These are phyloP conservation scores for Tetraodon nigroviridis DNA, from an alignment of 2,113 vertebrate species.

Conservation along the genomic window DNA sequence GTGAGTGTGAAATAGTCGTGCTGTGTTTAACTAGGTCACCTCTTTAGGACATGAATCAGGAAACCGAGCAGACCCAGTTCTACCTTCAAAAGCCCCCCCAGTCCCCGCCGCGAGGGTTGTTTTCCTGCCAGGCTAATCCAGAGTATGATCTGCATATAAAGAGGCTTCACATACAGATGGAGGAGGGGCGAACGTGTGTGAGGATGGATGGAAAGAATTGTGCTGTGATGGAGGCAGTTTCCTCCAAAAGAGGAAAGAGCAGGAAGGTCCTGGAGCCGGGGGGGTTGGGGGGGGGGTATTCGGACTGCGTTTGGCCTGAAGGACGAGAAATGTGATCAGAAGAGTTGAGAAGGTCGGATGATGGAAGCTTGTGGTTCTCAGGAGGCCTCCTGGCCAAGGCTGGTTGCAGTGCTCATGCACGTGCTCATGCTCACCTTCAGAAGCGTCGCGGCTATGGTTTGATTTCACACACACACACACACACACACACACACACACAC, in stretches of 20 bases:
- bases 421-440: no score
- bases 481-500: no score
- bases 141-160: slow-evolving; percentile 35
- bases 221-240: slow-evolving; percentile 18
- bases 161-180: slow-evolving; percentile 50
- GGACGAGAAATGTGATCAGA: background rate
- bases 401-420: background rate
- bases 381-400: background rate
- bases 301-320: background rate
- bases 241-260: slow-evolving; percentile 29
- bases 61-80: slow-evolving; percentile 51
- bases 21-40: slow-evolving; percentile 55
- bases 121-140: slow-evolving; percentile 50
- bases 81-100: slow-evolving; percentile 33
- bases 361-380: no score
- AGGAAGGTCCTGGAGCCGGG: slow-evolving; percentile 53
- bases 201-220: background rate
- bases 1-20: background rate
- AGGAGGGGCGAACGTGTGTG: background rate
- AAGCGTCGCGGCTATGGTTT: no score
- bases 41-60: slow-evolving; percentile 39
- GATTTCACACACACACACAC: no score
- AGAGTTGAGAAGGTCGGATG: no score
- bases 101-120: slow-evolving; percentile 24
- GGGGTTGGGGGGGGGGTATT: no score